These are phyloP conservation scores for Mustelus asterias DNA, from an alignment of 2,113 vertebrate species.

Conservation along the genomic window DNA sequence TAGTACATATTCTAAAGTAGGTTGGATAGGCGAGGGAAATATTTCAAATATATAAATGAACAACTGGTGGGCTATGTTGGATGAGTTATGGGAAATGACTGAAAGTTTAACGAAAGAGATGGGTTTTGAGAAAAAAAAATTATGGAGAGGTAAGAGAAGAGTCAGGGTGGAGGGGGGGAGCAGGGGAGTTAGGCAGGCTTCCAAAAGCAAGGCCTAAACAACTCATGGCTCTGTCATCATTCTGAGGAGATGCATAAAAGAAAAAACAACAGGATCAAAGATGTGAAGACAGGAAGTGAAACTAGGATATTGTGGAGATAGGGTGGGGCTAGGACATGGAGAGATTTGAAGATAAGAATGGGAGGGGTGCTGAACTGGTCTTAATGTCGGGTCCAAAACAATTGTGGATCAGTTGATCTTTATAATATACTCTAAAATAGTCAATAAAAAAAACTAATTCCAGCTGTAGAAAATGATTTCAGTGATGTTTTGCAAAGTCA, in stretches of 20 bases:
- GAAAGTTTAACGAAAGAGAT: neutral
- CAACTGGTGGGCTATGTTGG: neutral
- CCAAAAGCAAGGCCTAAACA: neutral
- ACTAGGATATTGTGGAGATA: neutral
- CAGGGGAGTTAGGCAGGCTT: neutral
- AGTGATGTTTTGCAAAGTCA: neutral
- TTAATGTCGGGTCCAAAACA: neutral
- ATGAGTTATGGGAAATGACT: neutral
- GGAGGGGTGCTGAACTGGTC: neutral
- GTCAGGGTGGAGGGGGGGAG: neutral
- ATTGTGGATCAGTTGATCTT: neutral
- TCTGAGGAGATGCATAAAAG: neutral
- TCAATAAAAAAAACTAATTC: neutral
- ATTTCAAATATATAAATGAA: neutral
- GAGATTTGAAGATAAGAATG: neutral
- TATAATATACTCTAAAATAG: neutral
- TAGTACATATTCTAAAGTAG: neutral
- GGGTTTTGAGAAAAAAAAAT: neutral
- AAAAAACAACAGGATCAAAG: neutral
- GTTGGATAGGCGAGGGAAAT: neutral
- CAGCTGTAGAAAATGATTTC: neutral
- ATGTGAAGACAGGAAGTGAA: neutral
- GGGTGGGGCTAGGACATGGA: neutral
- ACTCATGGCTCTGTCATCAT: neutral
- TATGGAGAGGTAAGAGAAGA: neutral